Evolutionary conservation across 2,888 invertebrate genomes (phyloP), one percentile per base, ranked within the genome.

Genomic region (Athrips mouffetella): DNA sequence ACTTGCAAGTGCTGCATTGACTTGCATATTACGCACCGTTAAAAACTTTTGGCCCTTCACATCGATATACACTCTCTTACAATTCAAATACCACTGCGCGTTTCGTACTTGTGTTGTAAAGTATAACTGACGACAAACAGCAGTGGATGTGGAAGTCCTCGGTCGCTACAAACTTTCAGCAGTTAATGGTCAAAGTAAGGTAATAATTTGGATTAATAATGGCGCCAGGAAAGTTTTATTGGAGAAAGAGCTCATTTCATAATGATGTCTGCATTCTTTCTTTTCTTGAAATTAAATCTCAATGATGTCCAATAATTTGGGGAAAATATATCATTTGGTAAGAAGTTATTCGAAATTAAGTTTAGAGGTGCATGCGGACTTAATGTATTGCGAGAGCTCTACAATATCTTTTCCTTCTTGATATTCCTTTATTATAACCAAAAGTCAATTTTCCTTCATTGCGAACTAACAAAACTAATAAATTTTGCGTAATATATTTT

Each of bases 11-110:
- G 44, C 13, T 41, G 35, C 45, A 46, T 47, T 37, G n/a, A 45
- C 47, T 46, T 35, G 33, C n/a, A 35, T 11, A 45, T 35, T 51
- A 45, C 45, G n/a, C 40, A 40, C 48, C 51, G 51, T 51, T 51
- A 51, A 51, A 10, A 40, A 45, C 33, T 30, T 51, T 47, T 27
- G 29, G 25, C 47, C 30, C 23, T 23, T 47, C 18, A 39, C 21
- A 16, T 29, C 40, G 27, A 46, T 41, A 18, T n/a, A n/a, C 8
- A 20, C 37, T 11, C 20, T 20, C 20, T 2, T 2, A 21, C n/a
- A 37, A 5, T 37, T 21, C 3, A 3, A 5, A 11, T 20, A 11
- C 1, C 37, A 11, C 21, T 37, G 37, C 37, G 37, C 5, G 37
- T 21, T 21, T 11, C 4, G 6, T 37, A 11, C 4, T 20, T 3